A percentile compares a stretch with the other conserved stretches of the same genome.
These are phyloP conservation scores for Protodeltote pygarga DNA, from an alignment of 2,888 invertebrate genomes.

Conservation along the genomic window DNA sequence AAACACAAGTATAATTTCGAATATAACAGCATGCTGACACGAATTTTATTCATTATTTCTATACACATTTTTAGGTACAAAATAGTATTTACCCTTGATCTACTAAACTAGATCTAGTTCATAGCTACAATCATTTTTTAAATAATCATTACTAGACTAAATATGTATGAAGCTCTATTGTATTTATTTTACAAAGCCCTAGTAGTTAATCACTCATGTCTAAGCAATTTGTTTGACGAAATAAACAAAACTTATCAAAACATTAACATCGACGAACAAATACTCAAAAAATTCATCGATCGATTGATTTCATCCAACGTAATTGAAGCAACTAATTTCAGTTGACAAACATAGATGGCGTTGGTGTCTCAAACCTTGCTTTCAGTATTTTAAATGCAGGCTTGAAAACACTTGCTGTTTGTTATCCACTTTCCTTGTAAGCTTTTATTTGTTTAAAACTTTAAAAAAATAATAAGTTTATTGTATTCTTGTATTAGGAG, in stretches of 20 bases:
- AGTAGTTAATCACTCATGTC: too few species aligned
- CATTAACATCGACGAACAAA: background rate
- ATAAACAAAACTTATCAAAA: conserved; percentile 5
- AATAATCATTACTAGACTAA: too few species aligned
- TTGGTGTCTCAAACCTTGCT: background rate
- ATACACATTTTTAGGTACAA: background rate
- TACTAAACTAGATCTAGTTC: conserved; percentile 24
- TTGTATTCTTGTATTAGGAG: conserved; percentile 16
- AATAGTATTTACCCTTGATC: conserved; percentile 22
- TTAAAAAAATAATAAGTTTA: conserved; percentile 18
- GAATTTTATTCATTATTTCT: too few species aligned
- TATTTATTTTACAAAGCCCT: background rate
- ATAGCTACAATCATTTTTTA: conserved; percentile 16
- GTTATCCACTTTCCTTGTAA: conserved; percentile 12
- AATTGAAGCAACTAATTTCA: conserved; percentile 11
- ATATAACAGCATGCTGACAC: too few species aligned
- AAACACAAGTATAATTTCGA: background rate
- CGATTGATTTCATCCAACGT: conserved; percentile 1
- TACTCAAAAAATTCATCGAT: conserved; percentile 1
- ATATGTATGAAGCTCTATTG: conserved; percentile 8
- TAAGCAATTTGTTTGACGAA: too few species aligned
- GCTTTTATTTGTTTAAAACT: conserved; percentile 16
- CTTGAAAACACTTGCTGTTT: conserved; percentile 8
- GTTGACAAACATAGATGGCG: conserved; percentile 39
- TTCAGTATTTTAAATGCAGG: conserved; percentile 1